phyloP scores from a whole-genome alignment of 2,888 invertebrate genomes.

The Cryptus viduatorius region DNA sequence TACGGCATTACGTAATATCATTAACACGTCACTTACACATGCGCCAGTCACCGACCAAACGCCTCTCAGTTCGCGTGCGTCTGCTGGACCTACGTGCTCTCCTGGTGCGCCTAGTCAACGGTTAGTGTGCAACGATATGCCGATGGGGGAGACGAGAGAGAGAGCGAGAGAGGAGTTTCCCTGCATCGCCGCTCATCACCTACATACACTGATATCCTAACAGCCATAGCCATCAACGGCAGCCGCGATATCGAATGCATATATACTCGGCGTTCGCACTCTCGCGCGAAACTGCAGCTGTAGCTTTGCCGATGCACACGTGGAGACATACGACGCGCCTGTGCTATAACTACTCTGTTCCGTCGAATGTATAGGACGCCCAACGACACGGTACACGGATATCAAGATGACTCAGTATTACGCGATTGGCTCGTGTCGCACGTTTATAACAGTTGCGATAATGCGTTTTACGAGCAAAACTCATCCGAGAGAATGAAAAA shows the following conservation, averaged over 20 bases:
- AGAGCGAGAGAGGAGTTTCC: conserved; percentile 3
- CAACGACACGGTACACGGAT: conserved; percentile 52
- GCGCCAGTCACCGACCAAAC: conserved; percentile 74
- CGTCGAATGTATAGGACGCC: conserved; percentile 44
- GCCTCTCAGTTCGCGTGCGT: conserved; percentile 57
- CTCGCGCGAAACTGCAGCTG: conserved; percentile 26
- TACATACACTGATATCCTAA: conserved; percentile 11
- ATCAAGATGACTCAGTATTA: conserved; percentile 56
- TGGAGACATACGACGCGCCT: conserved; percentile 32
- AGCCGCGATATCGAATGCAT: conserved; percentile 1
- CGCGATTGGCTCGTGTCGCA: conserved; percentile 27
- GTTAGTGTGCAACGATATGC: not conserved
- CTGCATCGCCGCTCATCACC: not conserved
- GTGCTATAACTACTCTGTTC: conserved; percentile 33
- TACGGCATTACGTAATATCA: conserved; percentile 83
- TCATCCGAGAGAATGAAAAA: conserved; percentile 11
- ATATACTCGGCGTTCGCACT: conserved; percentile 2
- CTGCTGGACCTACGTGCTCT: conserved; percentile 48
- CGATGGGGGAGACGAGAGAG: not conserved
- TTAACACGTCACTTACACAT: conserved; percentile 83
- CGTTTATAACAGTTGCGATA: conserved; percentile 69
- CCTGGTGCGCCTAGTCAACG: conserved; percentile 29
- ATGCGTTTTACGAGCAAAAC: conserved; percentile 69
- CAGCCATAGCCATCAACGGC: conserved; percentile 22
- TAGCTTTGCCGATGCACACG: conserved; percentile 24